Evolutionary conservation across 2,113 vertebrate species (phyloP), one percentile per base, ranked within the genome.

Genomic region (Trogon surrucura): DNA sequence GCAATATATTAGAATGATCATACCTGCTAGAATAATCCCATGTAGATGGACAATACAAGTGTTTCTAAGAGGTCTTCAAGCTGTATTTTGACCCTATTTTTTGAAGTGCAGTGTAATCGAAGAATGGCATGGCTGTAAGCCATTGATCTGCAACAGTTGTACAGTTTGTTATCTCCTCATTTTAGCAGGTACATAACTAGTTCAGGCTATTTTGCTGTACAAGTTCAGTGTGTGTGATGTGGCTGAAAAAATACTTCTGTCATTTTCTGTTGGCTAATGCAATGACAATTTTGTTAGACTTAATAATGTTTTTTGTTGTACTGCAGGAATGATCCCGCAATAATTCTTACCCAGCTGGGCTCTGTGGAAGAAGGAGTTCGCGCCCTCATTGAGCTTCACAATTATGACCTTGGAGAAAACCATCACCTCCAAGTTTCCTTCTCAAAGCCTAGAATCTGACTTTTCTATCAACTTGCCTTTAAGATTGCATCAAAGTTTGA

Each of bases 351-450:
- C 93, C 98, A 98, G 27, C 95, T 99, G 97, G 98, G 96, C 66
- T 98, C 98, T 65, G 98, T 99, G 93, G 98, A 99, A 93, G 98
- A 99, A 97, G 99, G 98, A 82, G 96, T 99, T 92, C 98, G 98
- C 0, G 98, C 98, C 60, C 98, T 99, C 80, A 99, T 98, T 93
- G 98, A 98, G 30, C 98, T 99, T 96, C 99, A 99, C 90, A 97
- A 98, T 92, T 96, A 98, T 83, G 98, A 99, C 95, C 97, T 99
- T 96, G 98, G 98, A 94, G 98, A 98, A 91, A 98, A 98, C 71
- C 98, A 98, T 72, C 97, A 98, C 94, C 98, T 99, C 91, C 94
- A 97, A 97, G 92, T 99, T 97, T 98, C 99, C 66, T 99, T 99
- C 97, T 98, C 98, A 89, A 98, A 98, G 95, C 97, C 92, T 66